Base-by-base conservation (phyloP, 2,113 vertebrate species). In the Odobenus rosmarus region DNA sequence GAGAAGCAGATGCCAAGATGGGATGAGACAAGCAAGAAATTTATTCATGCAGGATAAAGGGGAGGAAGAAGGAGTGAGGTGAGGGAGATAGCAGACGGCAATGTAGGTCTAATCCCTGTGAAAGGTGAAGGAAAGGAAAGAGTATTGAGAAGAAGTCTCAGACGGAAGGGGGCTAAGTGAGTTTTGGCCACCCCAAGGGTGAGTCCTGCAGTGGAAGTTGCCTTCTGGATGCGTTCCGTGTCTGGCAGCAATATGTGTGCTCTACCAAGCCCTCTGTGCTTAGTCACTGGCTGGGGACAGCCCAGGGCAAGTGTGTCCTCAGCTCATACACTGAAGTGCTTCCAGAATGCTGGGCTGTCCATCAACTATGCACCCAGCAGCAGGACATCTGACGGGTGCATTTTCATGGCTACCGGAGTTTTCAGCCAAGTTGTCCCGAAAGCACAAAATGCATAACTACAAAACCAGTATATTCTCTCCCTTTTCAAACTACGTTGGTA, bases 371-470 rank as follows among this genome's bases (percentile, higher is more conserved):
- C 5, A 36, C 21, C 11, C 46, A 11, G 28, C 53, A 33, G 11
- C 31, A 36, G 39, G 64, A 79, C 19, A 49, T 3, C 61, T 55
- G 42, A 36, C 19, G 1, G 31, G 26, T 57, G 8, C 18, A 12
- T 87, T 61, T 81, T 77, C 18, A 33, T 26, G 46, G 21, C 18
- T 49, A 8, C 64, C 42, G 42, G 83, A 26, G 23, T 87, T 59
- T 90, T 71, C 61, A 42, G 18, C 61, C 39, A 55, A 87, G 46
- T 69, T 18, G 49, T 90, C 76, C 93, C 49, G 36, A 62, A 84
- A 95, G 26, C 26, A 53, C 74, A n/a, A 76, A 86, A 82, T 42
- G 18, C 3, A 2, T 46, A 33, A n/a, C 76, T 95, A 36, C 10
- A 23, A 61, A 51, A 81, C 64, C 39, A 85, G 19, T 51, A 7